Evolutionary conservation across 37 sponge, comb jelly and placozoan species (phyloP), one percentile per base, ranked within the genome.

Genomic region (Trichoplax adhaerens): DNA sequence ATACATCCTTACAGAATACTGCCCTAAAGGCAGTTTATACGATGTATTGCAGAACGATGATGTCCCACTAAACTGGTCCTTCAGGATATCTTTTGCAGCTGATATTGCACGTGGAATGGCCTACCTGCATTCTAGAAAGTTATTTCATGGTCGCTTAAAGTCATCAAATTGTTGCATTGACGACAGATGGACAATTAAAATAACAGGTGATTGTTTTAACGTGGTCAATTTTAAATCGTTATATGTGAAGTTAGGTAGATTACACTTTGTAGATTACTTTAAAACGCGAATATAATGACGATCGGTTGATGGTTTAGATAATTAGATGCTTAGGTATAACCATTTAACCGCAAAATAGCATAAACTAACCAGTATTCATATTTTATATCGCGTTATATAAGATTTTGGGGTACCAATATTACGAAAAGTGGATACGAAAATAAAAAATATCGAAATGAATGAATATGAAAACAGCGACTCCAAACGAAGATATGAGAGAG

Each of bases 11-110:
- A 87, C 79, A 10, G 93, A 91, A 65, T 91, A 91, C 73, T 87
- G 93, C 57, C 80, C 90, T 48, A 91, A 91, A 60, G 93, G 93
- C 7, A 88, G 89, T 62, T 77, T 91, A 46, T 85, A 88, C 72
- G 93, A 91, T 77, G 93, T 91, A 46, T 74, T 91, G 4, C 85
- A 77, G 72, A 91, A 91, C 68, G 88, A 91, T 48, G 88, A 85
- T 60, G 85, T 91, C 60, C 88, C 93, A 2, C 83, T 91, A 49
- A 87, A 87, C 57, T 91, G 93, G 93, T 81, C 77, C 48, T 91
- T 91, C 69, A 74, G 93, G 12, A 83, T 88, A 73, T 84, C 89
- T 2, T 91, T 91, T 82, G 83, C 83, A 1, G 65, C 74, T 58
- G 93, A 91, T 70, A 85, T 91, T 68, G 83, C 85, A 6, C n/a